Conservation (phyloP, 64 coral and sea anemone species). For the Acropora yongei region DNA sequence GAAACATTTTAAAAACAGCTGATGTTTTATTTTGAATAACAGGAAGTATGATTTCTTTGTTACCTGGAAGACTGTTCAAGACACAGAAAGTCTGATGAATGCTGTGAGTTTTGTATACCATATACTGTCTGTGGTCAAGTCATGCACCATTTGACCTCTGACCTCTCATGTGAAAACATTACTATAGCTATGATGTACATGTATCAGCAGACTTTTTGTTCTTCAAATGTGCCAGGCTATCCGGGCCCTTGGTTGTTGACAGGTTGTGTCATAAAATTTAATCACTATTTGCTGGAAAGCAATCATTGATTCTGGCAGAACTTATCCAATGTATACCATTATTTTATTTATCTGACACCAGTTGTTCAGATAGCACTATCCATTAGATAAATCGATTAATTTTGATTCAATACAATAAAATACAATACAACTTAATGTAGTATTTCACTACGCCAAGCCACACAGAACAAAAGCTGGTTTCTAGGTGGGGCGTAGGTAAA, state of each 20-base stretch:
- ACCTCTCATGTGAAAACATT: too few relatives aligned
- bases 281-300: background rate
- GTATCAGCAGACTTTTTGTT: too few relatives aligned
- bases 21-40: background rate
- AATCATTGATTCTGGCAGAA: background rate
- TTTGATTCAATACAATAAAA: too few relatives aligned
- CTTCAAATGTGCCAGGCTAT: too few relatives aligned
- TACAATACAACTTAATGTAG: too few relatives aligned
- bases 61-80: constrained; percentile 42
- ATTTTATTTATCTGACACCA: background rate
- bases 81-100: constrained; percentile 70
- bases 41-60: constrained; percentile 52
- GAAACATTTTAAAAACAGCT: background rate
- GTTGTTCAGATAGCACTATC: background rate
- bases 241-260: too few relatives aligned
- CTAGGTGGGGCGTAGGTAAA: too few relatives aligned
- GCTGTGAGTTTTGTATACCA: constrained; percentile 1
- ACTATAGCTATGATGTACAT: too few relatives aligned
- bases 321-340: background rate
- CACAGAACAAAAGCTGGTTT: too few relatives aligned
- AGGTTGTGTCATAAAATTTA: background rate
- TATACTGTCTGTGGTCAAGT: too few relatives aligned
- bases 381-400: background rate
- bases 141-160: too few relatives aligned
- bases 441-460: too few relatives aligned